Evolutionary conservation across 2,888 invertebrate genomes (phyloP), one percentile per base, ranked within the genome.

Genomic region (Nephrotoma flavescens): DNA sequence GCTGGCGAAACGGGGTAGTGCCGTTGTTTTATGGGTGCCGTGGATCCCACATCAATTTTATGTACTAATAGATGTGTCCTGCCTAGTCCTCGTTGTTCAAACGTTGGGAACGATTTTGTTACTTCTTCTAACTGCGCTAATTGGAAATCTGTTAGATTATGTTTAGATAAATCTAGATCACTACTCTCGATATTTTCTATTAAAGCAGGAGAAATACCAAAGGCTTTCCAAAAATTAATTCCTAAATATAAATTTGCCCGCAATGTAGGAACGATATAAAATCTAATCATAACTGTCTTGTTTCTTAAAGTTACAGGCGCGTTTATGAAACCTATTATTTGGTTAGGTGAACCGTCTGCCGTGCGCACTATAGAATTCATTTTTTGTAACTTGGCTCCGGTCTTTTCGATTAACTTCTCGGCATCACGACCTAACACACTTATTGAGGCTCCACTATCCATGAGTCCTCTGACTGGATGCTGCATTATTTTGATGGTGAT

Each of bases 1-100:
- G 87, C 87, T 9, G 88, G 88, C 5, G 88, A 88, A 3, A 89
- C 87, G 0, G 88, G 88, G 86, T 88, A 89, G 71, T 88, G 87
- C 0, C 88, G 86, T 45, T 88, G 87, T 57, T 88, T 88, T n/a
- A 88, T 86, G 1, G 88, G 88, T 3, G 31, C 41, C 4, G 87
- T 86, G 7, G 87, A 87, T 6, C 88, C 87, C 87, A 88, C 85
- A 86, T 88, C 88, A 11, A 88, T 88, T 0, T 41, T 83, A 47
- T 88, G 88, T 41, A 87, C 87, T 11, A 87, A 31, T 1, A 83
- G 19, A 12, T 57, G 57, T 19, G 57, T 57, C 31, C 31, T 31
- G 0, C 31, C 31, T 31, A 31, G 57, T 12, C 83, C 31, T 41
- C 12, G 12, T 41, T 41, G 11, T 41, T 83, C n/a, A 41, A 83